phyloP scores from a whole-genome alignment of 2,888 invertebrate species.

The Hipparchia sbordonii region DNA sequence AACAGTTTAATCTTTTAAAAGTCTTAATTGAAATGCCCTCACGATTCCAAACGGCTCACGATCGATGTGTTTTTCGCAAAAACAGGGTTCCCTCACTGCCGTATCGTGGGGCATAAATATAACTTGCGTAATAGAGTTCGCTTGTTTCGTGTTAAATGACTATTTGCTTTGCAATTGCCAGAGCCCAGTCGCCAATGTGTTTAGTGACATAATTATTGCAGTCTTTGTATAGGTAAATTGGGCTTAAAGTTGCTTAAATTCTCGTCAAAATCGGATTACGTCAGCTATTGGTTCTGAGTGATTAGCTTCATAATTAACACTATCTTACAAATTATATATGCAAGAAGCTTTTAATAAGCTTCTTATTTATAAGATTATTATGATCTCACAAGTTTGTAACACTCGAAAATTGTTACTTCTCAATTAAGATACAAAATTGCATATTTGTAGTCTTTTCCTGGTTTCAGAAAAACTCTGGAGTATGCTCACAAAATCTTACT shows the following conservation, averaged over 20 bases:
- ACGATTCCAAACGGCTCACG: slow-evolving; percentile 37
- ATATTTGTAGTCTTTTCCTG: too few relatives aligned
- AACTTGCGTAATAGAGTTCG: slow-evolving; percentile 24
- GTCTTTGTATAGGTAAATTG: neutral
- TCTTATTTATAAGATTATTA: too few relatives aligned
- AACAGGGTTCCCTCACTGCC: slow-evolving; percentile 31
- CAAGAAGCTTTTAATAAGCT: too few relatives aligned
- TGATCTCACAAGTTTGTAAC: too few relatives aligned
- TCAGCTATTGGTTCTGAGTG: too few relatives aligned
- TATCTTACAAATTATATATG: too few relatives aligned
- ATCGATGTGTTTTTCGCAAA: slow-evolving; percentile 36
- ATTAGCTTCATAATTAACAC: too few relatives aligned
- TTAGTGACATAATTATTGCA: slow-evolving; percentile 5
- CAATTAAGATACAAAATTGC: too few relatives aligned
- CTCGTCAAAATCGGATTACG: neutral
- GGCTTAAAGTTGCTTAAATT: neutral
- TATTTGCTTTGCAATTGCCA: slow-evolving; percentile 16
- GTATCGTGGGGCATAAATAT: slow-evolving; percentile 28
- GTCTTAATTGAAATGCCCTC: slow-evolving; percentile 34
- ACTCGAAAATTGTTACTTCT: too few relatives aligned
- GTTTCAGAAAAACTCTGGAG: too few relatives aligned
- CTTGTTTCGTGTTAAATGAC: slow-evolving; percentile 27
- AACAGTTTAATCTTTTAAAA: slow-evolving; percentile 4
- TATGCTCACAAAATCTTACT: too few relatives aligned
- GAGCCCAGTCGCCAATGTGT: slow-evolving; percentile 4